Evolutionary conservation across 2,797 vertebrate species (phyloP), one percentile per base, ranked within the genome.

Genomic region (Paedocypris micromegethes): DNA sequence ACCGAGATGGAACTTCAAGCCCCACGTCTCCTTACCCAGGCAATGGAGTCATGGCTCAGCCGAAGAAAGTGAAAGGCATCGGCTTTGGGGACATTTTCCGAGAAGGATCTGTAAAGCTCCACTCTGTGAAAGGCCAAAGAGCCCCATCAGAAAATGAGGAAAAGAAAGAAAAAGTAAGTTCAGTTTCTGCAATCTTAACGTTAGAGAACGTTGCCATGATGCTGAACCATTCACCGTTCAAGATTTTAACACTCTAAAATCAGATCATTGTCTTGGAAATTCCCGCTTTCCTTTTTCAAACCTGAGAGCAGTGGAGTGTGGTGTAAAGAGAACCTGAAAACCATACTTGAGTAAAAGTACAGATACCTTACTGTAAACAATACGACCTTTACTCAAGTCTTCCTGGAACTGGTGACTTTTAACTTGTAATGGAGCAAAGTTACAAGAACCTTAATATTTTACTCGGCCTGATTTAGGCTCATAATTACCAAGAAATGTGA

Each of bases 21-120:
- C 78, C 78, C 8, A 23, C 9, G 1, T 80, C 75, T 5, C 76
- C 73, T 63, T 82, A 82, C 48, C 70, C 85, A 5, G 92, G 89
- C 58, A 88, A 78, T 9, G 93, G 87, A 62, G 86, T 88, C 6
- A 78, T 89, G 6, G 82, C 90, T 39, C 96, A 96, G 79, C 93
- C 94, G 82, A 97, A 95, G 89, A 98, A 96, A 86, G 79, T 98
- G 65, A 86, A 90, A 73, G 94, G 95, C 3, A 64, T 97, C 9
- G 96, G 96, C 3, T 99, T 96, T 53, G 95, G 96, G 72, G 92
- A 99, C 77, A 99, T 99, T 81, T 99, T 99, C 87, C 92, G 89
- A 57, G 92, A 95, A 82, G 93, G 93, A 3, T 94, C 93, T 0
- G 90, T 96, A 75, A 98, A 93, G 82, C 92, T 97, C 55, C 49